Conservation (phyloP, 2,113 vertebrate species). For the Atractosteus spatula region DNA sequence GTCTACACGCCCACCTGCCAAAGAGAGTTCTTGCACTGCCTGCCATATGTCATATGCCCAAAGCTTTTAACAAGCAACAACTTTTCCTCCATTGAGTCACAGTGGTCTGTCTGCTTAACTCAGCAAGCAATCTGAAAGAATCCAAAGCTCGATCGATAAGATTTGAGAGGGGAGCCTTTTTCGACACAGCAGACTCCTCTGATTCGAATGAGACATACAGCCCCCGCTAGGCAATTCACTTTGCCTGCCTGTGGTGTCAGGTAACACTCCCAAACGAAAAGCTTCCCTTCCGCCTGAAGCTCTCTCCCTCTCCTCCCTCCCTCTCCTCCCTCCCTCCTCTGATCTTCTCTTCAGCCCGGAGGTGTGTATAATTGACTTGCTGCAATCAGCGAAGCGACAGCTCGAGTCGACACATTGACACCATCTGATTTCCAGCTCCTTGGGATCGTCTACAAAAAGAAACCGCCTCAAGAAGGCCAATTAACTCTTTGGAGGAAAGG, state of each 20-base stretch:
- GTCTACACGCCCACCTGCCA: constrained; percentile 34
- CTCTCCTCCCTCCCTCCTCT: constrained; percentile 19
- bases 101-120: constrained; percentile 36
- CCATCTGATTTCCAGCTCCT: constrained; percentile 41
- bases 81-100: constrained; percentile 35
- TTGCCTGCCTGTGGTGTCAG: constrained; percentile 43
- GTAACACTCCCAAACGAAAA: constrained; percentile 30
- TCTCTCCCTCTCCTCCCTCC: constrained; percentile 14
- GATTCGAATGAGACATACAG: background rate
- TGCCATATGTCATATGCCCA: constrained; percentile 17
- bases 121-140: constrained; percentile 32
- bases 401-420: constrained; percentile 50
- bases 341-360: constrained; percentile 21
- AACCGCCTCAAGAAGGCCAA: background rate
- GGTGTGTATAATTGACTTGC: constrained; percentile 43
- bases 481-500: constrained; percentile 35
- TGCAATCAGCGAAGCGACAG: constrained; percentile 52
- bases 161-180: constrained; percentile 26
- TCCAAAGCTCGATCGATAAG: constrained; percentile 25
- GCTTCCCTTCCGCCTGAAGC: constrained; percentile 16
- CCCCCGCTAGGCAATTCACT: constrained; percentile 8
- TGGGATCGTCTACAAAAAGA: constrained; percentile 2
- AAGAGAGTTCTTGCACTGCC: constrained; percentile 20
- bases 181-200: constrained; percentile 28
- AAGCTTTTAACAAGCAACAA: constrained; percentile 19